Evolutionary conservation across 53 echinoderm and acorn worm species (phyloP).

Genomic region (Mesocentrotus franciscanus): DNA sequence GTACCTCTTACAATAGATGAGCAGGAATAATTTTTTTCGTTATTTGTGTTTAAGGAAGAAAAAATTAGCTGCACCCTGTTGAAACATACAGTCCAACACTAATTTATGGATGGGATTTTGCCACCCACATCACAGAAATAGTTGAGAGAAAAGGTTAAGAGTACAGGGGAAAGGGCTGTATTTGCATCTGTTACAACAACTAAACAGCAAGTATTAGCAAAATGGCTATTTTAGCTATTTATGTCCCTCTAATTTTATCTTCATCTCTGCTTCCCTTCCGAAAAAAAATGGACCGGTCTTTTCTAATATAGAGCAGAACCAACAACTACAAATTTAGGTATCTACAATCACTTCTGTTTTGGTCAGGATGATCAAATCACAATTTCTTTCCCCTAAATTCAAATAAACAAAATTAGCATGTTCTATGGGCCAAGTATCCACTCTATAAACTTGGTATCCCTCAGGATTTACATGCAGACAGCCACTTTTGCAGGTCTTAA

Average conservation of each 20-base stretch:
- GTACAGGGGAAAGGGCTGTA: neutral
- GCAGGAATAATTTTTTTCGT: no score
- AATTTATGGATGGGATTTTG: neutral
- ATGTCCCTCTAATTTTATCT: neutral
- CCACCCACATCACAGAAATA: neutral
- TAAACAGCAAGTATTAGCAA: neutral
- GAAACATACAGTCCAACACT: neutral
- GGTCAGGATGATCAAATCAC: neutral
- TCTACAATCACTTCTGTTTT: neutral
- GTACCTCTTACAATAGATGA: no score
- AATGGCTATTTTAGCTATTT: neutral
- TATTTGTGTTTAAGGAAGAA: no score
- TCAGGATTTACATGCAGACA: constrained; percentile 59
- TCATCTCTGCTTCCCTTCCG: neutral
- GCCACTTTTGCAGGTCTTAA: constrained; percentile 42
- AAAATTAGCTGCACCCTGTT: neutral
- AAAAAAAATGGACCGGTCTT: neutral
- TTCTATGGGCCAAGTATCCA: constrained; percentile 31
- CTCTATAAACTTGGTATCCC: neutral
- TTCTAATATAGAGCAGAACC: neutral
- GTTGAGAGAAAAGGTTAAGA: neutral
- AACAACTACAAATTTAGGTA: neutral
- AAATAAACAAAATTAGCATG: constrained; percentile 27
- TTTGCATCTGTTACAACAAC: neutral
- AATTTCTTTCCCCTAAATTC: neutral